Evolutionary conservation across 2,113 vertebrate species (phyloP).

Genomic region (Chaenogobius annularis): DNA sequence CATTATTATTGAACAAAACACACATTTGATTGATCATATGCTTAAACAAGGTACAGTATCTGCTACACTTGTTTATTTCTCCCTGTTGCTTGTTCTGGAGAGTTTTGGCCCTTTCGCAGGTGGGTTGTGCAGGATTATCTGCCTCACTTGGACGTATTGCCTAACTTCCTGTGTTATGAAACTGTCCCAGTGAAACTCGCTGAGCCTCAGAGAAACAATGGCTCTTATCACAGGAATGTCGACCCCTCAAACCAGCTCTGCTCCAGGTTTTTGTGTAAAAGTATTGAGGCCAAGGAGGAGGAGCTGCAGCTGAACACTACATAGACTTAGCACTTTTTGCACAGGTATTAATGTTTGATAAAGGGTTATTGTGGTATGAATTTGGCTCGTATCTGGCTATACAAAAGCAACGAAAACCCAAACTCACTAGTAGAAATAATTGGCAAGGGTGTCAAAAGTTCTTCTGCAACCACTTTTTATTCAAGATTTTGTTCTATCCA

Average conservation of each 20-base stretch:
- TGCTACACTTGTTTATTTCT: not conserved
- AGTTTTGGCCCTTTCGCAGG: conserved; percentile 13
- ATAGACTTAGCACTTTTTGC: not conserved
- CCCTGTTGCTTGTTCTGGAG: not conserved
- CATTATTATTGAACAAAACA: too few species aligned
- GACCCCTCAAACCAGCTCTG: conserved; percentile 30
- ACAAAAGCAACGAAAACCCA: too few species aligned
- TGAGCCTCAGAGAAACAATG: conserved; percentile 53
- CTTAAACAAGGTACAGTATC: not conserved
- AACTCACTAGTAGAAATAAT: too few species aligned
- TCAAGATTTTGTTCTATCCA: too few species aligned
- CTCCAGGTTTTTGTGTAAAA: conserved; percentile 11
- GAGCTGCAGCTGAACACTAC: not conserved
- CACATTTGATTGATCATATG: too few species aligned
- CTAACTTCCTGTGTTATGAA: conserved; percentile 60
- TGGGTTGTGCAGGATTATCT: conserved; percentile 36
- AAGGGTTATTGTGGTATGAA: not conserved
- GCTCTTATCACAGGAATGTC: conserved; percentile 62
- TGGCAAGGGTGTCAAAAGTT: too few species aligned
- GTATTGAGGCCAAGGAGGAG: not conserved
- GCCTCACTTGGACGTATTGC: conserved; percentile 42
- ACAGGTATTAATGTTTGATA: not conserved
- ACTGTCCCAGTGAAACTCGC: conserved; percentile 35
- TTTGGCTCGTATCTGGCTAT: too few species aligned
- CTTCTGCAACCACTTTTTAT: too few species aligned